Conservation (phyloP, 37 sponge, comb jelly and placozoan species). For the Ephydatia muelleri region DNA sequence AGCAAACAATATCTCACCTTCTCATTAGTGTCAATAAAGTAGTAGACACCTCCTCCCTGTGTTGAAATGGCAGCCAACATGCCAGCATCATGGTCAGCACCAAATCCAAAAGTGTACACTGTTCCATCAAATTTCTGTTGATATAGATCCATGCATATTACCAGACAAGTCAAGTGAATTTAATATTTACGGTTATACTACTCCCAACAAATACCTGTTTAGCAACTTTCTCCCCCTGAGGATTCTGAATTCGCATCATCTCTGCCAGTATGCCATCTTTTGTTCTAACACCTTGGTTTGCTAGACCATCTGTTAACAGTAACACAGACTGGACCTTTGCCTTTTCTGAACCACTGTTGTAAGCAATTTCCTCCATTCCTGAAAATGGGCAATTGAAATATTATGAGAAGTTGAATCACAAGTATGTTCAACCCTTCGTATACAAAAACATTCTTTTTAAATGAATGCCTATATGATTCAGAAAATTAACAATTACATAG, state of each 20-base stretch:
- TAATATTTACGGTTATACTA: too few relatives aligned
- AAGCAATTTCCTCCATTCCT: conserved; percentile 69
- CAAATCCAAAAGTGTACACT: conserved; percentile 94
- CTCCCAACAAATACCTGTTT: background rate
- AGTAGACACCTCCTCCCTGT: conserved; percentile 85
- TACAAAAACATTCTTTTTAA: too few relatives aligned
- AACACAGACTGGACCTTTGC: conserved; percentile 88
- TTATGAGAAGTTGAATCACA: too few relatives aligned
- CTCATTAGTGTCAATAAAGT: conserved; percentile 87
- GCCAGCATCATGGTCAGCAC: conserved; percentile 79
- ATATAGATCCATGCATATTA: too few relatives aligned
- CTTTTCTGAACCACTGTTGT: conserved; percentile 27
- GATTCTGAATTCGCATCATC: conserved; percentile 63
- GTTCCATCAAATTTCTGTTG: conserved; percentile 73
- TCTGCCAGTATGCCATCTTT: conserved; percentile 60
- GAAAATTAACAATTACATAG: too few relatives aligned
- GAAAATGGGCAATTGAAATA: too few relatives aligned
- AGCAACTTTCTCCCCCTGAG: conserved; percentile 8
- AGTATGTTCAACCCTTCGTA: too few relatives aligned
- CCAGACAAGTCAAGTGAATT: too few relatives aligned
- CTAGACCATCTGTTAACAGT: conserved; percentile 88
- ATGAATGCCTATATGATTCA: too few relatives aligned
- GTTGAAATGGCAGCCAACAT: conserved; percentile 81
- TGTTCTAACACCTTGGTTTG: conserved; percentile 72
- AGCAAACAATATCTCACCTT: conserved; percentile 45